Conservation (phyloP, 2,113 vertebrate genomes). For the Epinephelus fuscoguttatus region DNA sequence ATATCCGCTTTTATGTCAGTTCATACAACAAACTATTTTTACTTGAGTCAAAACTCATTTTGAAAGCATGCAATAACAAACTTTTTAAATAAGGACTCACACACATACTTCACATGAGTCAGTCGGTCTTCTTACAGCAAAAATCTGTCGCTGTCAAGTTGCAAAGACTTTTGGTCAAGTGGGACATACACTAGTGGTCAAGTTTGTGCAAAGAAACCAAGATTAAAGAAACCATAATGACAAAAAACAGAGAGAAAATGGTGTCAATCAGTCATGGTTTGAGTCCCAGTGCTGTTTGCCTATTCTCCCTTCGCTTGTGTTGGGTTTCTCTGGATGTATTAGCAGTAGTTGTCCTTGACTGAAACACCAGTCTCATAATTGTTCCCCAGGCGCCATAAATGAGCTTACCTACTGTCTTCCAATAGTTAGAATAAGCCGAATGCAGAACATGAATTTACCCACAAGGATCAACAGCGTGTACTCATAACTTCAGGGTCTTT, state of each 20-base stretch:
- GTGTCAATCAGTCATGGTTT: not conserved
- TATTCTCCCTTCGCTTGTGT: not conserved
- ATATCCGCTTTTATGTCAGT: no score
- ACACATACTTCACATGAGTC: not conserved
- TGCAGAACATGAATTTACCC: constrained; percentile 23
- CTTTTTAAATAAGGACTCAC: not conserved
- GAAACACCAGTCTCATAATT: not conserved
- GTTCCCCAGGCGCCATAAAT: not conserved
- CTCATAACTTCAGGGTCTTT: constrained; percentile 37
- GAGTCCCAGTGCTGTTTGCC: not conserved
- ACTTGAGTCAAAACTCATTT: not conserved
- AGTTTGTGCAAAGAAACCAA: not conserved
- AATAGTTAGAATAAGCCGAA: constrained; percentile 17
- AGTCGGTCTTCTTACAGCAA: not conserved
- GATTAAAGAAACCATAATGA: constrained; percentile 13
- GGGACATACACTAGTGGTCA: not conserved
- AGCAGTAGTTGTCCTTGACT: constrained; percentile 15
- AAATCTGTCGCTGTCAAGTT: not conserved
- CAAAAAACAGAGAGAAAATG: not conserved
- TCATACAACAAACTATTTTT: no score
- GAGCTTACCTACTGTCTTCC: not conserved
- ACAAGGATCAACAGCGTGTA: constrained; percentile 6
- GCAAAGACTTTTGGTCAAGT: not conserved
- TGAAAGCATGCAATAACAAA: not conserved
- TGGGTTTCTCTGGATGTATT: constrained; percentile 3